Evolutionary conservation across 2,797 vertebrate genomes (phyloP).

Genomic region (Gymnoscopelus braueri): DNA sequence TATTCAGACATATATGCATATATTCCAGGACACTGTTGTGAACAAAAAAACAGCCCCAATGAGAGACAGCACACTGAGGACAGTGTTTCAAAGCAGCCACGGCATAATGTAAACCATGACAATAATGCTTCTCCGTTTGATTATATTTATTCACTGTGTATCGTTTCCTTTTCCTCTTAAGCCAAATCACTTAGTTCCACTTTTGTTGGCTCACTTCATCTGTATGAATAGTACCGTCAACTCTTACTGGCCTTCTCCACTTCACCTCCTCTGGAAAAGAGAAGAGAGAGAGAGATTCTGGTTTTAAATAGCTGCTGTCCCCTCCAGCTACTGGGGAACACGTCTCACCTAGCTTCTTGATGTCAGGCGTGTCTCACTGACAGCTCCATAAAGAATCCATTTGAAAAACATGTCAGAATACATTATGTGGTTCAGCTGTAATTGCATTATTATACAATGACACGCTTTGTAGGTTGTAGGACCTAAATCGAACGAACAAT

Average conservation of each 20-base stretch:
- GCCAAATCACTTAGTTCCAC: neutral
- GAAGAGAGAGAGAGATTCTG: neutral
- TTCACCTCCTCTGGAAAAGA: slow-evolving; percentile 3
- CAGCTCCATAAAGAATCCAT: slow-evolving; percentile 32
- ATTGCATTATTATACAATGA: neutral
- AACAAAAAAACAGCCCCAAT: neutral
- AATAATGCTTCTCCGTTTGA: neutral
- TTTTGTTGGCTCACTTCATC: slow-evolving; percentile 5
- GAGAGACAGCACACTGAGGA: neutral
- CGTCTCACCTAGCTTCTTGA: slow-evolving; percentile 4
- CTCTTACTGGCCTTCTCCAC: slow-evolving; percentile 6
- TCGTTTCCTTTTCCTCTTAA: neutral
- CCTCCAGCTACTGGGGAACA: too few relatives aligned
- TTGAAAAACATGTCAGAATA: slow-evolving; percentile 17
- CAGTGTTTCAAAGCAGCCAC: slow-evolving; percentile 14
- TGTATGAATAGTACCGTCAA: slow-evolving; percentile 12
- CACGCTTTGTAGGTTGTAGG: neutral
- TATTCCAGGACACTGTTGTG: neutral
- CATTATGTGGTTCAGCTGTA: slow-evolving; percentile 20
- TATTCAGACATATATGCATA: slow-evolving; percentile 30
- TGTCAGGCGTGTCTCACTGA: slow-evolving; percentile 8
- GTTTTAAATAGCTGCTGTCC: slow-evolving; percentile 5
- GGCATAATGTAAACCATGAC: neutral
- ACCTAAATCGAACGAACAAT: too few relatives aligned
- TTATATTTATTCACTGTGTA: slow-evolving; percentile 11